Conservation (phyloP, 2,797 vertebrate genomes). For the Cirrhinus mrigala region DNA sequence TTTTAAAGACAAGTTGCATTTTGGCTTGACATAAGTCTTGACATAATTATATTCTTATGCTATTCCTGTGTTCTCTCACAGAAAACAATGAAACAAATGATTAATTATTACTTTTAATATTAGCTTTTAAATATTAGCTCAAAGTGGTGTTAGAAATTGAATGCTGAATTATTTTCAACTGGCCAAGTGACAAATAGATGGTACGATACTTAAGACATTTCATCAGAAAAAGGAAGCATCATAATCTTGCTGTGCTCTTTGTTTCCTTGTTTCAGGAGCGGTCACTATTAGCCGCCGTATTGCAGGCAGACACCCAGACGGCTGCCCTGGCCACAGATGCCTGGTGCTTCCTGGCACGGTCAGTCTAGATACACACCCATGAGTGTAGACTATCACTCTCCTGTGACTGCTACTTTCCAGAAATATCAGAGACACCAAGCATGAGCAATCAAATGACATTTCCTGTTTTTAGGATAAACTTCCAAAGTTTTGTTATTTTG, state of each 20-base stretch:
- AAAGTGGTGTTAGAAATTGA: not conserved
- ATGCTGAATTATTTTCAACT: not conserved
- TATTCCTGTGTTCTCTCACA: not conserved
- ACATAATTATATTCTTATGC: not conserved
- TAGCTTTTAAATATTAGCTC: not conserved
- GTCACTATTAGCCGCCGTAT: slow-evolving; percentile 82
- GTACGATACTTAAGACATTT: not conserved
- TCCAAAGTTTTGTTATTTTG: not conserved
- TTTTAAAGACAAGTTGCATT: not conserved
- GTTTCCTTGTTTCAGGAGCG: slow-evolving; percentile 78
- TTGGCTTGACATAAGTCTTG: not conserved
- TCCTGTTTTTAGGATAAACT: not conserved
- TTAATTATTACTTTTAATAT: not conserved
- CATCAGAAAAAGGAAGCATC: not conserved
- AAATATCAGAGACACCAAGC: not conserved
- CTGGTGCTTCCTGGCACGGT: slow-evolving; percentile 96
- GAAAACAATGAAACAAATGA: not conserved
- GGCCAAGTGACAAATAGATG: not conserved
- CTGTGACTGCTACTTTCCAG: slow-evolving; percentile 30
- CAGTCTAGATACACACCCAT: slow-evolving; percentile 57
- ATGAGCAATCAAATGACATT: not conserved
- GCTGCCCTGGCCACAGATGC: slow-evolving; percentile 88
- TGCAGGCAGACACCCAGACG: slow-evolving; percentile 84
- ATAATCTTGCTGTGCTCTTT: not conserved
- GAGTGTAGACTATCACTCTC: not conserved